Base-by-base conservation (phyloP, 2,888 invertebrate species). In the Aleiodes leptofemur region DNA sequence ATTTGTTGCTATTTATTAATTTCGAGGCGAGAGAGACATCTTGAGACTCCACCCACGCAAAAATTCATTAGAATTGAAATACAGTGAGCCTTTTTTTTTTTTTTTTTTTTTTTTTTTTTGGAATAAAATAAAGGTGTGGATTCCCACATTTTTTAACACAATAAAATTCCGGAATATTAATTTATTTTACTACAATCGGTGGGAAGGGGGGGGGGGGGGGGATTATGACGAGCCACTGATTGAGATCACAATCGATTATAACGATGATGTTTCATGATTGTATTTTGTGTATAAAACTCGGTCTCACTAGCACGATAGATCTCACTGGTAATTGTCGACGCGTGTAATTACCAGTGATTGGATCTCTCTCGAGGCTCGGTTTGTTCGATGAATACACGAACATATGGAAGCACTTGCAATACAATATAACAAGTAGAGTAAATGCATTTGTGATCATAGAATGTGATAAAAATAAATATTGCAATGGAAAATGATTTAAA, bases 1-100 rank as follows among this genome's bases (percentile, higher is more conserved):
- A 86, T 87, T 87, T 86, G 87, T 87, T 86, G 85, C 84, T 86
- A 86, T 86, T 87, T 86, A 87, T 87, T 87, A 87, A 87, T 87
- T 87, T 23, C 86, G 85, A 84, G 84, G 81, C 85, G 85, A 85
- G 85, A 85, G 84, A 87, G 83, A 84, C 84, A 85, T 84, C 84
- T 83, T 23, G 2, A 23, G 23, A 23, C 11, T 53, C 74, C 78
- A 51, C 74, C 73, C 76, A 80, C 81, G 76, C 76, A 34, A 34
- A 34, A 34, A 51, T 72, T 68, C 74, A 38, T 59, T 59, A 59
- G 29, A 57, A 57, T 31, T 34, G 29, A 57, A 57, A 11, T 29
- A 34, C n/a, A 57, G 29, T 5, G 29, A 23, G 23, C 1, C 23
- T 23, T 29, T 56, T 16, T 9, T 6, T 38, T 8, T 14, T 9